phyloP scores from a whole-genome alignment of 2,888 invertebrate genomes.

The Philopedon plagiatum region DNA sequence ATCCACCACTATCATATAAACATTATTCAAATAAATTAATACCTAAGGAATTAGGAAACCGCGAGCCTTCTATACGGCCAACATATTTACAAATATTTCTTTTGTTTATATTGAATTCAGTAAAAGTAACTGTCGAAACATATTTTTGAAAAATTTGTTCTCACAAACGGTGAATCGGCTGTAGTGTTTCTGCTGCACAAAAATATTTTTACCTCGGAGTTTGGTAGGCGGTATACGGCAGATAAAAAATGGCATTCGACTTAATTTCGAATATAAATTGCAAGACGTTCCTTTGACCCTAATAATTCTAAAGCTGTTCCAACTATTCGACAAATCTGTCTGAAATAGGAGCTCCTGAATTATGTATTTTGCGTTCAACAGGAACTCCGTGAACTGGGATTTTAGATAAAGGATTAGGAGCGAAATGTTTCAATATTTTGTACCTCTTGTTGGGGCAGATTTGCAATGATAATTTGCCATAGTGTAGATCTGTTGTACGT shows the following conservation, averaged over 20 bases:
- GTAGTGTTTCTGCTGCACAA: too few species aligned
- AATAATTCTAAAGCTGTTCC: not conserved
- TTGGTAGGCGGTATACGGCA: not conserved
- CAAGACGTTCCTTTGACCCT: not conserved
- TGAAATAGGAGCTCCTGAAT: constrained; percentile 5
- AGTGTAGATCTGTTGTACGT: too few species aligned
- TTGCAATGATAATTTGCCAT: not conserved
- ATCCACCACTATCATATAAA: too few species aligned
- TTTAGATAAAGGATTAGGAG: not conserved
- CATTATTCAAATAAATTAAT: too few species aligned
- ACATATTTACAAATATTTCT: too few species aligned
- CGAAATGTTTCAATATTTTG: not conserved
- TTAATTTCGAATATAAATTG: not conserved
- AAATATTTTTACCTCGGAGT: too few species aligned
- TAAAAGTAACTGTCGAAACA: too few species aligned
- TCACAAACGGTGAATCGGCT: too few species aligned
- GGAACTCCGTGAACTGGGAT: constrained; percentile 7
- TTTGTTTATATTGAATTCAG: too few species aligned
- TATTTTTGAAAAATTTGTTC: too few species aligned
- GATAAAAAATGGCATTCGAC: not conserved
- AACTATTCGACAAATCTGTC: constrained; percentile 16
- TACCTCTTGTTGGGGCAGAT: not conserved
- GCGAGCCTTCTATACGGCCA: too few species aligned
- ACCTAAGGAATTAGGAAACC: too few species aligned
- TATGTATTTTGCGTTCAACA: constrained; percentile 14